Evolutionary conservation across 2,888 invertebrate genomes (phyloP).

Genomic region (Xanthostigma xanthostigma): DNA sequence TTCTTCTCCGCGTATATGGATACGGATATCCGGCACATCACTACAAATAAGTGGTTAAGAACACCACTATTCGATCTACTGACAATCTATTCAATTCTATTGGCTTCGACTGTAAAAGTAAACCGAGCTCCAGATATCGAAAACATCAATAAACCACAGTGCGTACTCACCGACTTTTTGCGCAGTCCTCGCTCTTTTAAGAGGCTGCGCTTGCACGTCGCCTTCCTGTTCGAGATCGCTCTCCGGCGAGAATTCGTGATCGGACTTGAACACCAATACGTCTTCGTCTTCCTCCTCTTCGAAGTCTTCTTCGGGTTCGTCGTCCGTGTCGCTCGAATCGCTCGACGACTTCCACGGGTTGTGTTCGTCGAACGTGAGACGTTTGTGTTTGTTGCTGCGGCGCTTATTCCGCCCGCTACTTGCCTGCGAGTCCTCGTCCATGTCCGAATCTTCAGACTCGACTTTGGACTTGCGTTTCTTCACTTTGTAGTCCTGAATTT

Average conservation of each 20-base stretch:
- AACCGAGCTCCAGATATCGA: too few species aligned
- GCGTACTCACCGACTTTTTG: background rate
- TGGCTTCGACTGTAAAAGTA: too few species aligned
- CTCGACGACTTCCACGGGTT: conserved; percentile 46
- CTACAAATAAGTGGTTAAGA: too few species aligned
- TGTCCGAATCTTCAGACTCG: conserved; percentile 30
- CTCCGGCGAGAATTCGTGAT: conserved; percentile 88
- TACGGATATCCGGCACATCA: too few species aligned
- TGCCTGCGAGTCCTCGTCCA: conserved; percentile 26
- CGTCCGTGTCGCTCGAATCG: conserved; percentile 30
- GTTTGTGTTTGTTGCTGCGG: conserved; percentile 17
- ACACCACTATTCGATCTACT: too few species aligned
- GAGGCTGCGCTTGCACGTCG: conserved; percentile 43
- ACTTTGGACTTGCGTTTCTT: conserved; percentile 23
- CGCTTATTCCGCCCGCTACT: conserved; percentile 28
- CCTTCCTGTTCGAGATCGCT: conserved; percentile 66
- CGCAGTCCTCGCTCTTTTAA: conserved; percentile 71
- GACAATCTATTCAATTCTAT: too few species aligned
- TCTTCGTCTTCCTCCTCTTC: conserved; percentile 28
- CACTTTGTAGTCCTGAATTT: conserved; percentile 18
- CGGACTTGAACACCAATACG: conserved; percentile 52
- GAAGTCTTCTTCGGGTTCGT: conserved; percentile 28
- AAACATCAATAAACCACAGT: too few species aligned
- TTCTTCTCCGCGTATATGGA: too few species aligned
- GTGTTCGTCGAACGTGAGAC: conserved; percentile 30